Evolutionary conservation across 2,113 vertebrate genomes (phyloP).

Genomic region (Hemibagrus wyckioides): DNA sequence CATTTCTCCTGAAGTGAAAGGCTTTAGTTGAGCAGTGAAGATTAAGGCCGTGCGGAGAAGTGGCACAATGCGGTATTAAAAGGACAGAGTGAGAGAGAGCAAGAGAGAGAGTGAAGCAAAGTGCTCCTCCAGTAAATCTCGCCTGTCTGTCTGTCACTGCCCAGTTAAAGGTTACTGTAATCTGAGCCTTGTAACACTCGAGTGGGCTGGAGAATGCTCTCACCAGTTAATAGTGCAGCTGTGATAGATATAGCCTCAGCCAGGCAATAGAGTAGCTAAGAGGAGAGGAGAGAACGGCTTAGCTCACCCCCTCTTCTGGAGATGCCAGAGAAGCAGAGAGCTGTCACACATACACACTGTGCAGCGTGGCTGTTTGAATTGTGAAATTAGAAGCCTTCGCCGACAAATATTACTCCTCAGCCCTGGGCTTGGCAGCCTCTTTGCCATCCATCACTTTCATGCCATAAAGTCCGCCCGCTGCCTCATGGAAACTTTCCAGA

Average conservation of each 20-base stretch:
- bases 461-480: conserved; percentile 54
- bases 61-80: conserved; percentile 54
- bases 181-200: conserved; percentile 59
- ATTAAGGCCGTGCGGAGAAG: conserved; percentile 50
- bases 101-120: conserved; percentile 20
- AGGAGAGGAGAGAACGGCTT: conserved; percentile 40
- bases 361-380: conserved; percentile 49
- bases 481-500: conserved; percentile 75
- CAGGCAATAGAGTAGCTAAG: conserved; percentile 46
- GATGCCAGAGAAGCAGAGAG: conserved; percentile 14
- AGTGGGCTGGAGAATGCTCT: conserved; percentile 55
- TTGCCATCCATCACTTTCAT: conserved; percentile 68
- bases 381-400: conserved; percentile 52
- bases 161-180: conserved; percentile 64
- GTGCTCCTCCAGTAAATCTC: conserved; percentile 54
- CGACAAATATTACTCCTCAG: conserved; percentile 51
- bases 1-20: conserved; percentile 51
- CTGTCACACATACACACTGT: conserved; percentile 21
- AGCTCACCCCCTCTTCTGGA: conserved; percentile 45
- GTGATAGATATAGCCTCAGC: conserved; percentile 51
- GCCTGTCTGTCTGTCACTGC: conserved; percentile 51
- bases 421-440: conserved; percentile 38
- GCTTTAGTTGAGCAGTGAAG: conserved; percentile 46
- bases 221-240: conserved; percentile 56
- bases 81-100: conserved; percentile 37